A percentile compares a stretch with the other conserved stretches of the same genome.
These are phyloP conservation scores for Okapia johnstoni DNA, from an alignment of 2,113 vertebrate species.

Conservation along the genomic window DNA sequence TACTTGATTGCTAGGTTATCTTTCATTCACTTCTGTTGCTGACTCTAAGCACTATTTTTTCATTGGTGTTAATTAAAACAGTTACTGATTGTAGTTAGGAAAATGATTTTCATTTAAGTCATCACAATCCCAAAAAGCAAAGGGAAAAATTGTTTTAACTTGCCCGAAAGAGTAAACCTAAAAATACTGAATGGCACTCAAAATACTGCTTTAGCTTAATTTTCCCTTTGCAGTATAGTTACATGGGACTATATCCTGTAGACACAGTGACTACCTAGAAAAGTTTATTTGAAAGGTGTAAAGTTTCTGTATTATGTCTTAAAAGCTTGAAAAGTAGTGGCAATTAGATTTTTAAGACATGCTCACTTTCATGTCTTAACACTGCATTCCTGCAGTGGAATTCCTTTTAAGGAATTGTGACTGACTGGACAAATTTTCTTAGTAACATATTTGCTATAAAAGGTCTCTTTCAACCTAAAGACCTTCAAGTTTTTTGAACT, in stretches of 20 bases:
- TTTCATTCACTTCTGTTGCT: neutral
- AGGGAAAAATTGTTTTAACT: neutral
- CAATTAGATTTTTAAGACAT: neutral
- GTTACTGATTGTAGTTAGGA: neutral
- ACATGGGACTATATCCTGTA: neutral
- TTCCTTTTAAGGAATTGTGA: neutral
- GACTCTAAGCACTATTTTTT: neutral
- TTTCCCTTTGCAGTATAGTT: neutral
- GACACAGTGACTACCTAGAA: neutral
- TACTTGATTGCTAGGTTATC: neutral
- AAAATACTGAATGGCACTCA: neutral
- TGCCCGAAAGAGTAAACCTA: neutral
- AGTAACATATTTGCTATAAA: neutral
- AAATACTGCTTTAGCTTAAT: neutral
- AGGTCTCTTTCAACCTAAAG: constrained; percentile 15
- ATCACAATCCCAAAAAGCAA: neutral
- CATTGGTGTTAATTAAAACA: neutral
- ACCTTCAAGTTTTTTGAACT: neutral
- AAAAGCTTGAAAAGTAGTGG: neutral
- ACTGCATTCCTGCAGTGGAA: neutral
- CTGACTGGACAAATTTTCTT: neutral
- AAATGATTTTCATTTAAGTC: neutral
- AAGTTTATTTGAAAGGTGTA: neutral
- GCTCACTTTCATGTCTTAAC: neutral
- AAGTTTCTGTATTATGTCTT: neutral